These are phyloP conservation scores for Thinocorus orbignyianus DNA, from an alignment of 2,113 vertebrate genomes.

Conservation along the genomic window DNA sequence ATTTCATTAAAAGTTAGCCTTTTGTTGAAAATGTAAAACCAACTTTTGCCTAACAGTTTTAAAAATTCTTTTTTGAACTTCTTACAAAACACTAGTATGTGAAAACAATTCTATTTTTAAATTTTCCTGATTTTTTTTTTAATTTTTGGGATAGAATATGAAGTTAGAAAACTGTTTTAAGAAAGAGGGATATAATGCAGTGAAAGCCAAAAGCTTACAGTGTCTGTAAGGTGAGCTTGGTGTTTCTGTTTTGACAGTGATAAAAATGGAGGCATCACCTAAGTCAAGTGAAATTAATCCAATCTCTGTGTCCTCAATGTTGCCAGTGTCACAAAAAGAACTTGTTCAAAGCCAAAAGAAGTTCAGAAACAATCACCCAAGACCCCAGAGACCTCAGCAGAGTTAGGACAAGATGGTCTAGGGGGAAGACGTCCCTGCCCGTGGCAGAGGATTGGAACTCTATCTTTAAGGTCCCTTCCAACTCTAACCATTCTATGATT, in stretches of 20 bases:
- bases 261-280: not conserved
- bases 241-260: not conserved
- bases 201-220: not conserved
- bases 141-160: not conserved
- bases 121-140: not conserved
- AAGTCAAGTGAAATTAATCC: not conserved
- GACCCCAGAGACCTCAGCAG: not conserved
- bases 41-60: not conserved
- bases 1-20: slow-evolving; percentile 2
- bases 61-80: not conserved
- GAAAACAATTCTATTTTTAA: not conserved
- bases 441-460: not conserved
- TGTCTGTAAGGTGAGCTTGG: not conserved
- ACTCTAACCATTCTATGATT: not conserved
- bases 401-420: not conserved
- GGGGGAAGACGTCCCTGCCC: not conserved
- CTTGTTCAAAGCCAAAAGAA: not conserved
- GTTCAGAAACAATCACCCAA: not conserved
- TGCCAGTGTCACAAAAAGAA: not conserved
- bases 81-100: not conserved
- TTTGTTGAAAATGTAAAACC: not conserved
- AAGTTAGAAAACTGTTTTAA: not conserved
- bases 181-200: not conserved
- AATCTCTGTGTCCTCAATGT: not conserved
- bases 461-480: not conserved